These are phyloP conservation scores for Notiomystis cincta DNA, from an alignment of 2,113 vertebrate species.

Conservation along the genomic window DNA sequence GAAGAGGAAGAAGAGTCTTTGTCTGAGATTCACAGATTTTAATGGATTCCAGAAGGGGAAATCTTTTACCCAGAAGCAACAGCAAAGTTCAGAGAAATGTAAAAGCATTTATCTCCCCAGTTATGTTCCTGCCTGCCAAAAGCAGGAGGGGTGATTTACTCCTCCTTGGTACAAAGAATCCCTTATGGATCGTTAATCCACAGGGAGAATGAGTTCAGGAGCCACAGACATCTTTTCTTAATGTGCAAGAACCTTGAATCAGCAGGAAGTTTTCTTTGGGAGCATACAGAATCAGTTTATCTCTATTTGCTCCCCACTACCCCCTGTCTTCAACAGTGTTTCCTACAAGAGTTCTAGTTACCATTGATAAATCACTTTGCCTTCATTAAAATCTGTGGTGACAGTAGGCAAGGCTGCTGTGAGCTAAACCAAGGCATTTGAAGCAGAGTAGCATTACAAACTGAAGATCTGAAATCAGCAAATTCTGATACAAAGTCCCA, in stretches of 20 bases:
- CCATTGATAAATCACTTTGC: neutral
- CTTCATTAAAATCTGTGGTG: neutral
- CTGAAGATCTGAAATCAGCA: neutral
- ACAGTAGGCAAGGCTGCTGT: neutral
- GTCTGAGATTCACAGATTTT: neutral
- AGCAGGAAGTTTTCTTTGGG: neutral
- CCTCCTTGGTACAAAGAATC: neutral
- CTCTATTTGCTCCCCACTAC: neutral
- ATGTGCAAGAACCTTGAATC: neutral
- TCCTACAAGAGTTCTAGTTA: neutral
- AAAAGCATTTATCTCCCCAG: conserved; percentile 20
- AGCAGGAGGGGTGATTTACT: neutral
- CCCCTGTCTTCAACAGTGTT: neutral
- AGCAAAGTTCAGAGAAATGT: conserved; percentile 24
- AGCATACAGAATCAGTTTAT: neutral
- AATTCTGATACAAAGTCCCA: neutral
- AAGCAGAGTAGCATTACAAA: neutral
- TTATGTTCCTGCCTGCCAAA: neutral
- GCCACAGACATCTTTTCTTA: neutral
- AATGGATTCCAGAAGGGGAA: conserved; percentile 35
- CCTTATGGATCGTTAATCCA: conserved; percentile 4
- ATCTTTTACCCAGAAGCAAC: neutral
- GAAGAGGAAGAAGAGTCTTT: neutral
- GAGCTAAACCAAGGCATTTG: neutral
- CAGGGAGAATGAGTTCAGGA: neutral